These are phyloP conservation scores for Augiades crinisus DNA, from an alignment of 2,888 invertebrate species.

Conservation along the genomic window DNA sequence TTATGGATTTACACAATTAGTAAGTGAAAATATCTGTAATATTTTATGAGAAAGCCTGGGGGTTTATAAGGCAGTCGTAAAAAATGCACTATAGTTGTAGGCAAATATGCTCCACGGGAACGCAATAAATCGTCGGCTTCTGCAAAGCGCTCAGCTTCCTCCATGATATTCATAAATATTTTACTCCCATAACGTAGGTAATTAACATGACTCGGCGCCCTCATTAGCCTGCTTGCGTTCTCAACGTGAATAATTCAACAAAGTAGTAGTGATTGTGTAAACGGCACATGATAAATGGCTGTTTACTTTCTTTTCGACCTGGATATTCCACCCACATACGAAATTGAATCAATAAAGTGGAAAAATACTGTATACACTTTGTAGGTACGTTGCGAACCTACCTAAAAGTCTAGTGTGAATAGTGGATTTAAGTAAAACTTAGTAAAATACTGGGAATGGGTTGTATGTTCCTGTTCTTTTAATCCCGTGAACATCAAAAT, in stretches of 20 bases:
- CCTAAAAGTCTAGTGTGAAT: too few relatives aligned
- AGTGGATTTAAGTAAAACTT: too few relatives aligned
- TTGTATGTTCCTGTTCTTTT: too few relatives aligned
- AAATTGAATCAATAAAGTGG: conserved; percentile 2
- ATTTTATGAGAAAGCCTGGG: too few relatives aligned
- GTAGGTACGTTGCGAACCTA: too few relatives aligned
- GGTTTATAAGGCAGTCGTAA: too few relatives aligned
- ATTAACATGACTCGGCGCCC: conserved; percentile 5
- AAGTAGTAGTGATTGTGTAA: conserved; percentile 3
- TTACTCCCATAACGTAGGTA: conserved; percentile 6
- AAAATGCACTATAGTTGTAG: not conserved
- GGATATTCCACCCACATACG: not conserved
- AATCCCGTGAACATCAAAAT: too few relatives aligned
- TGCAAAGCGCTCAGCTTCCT: not conserved
- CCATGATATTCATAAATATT: conserved; percentile 5
- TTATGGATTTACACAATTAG: too few relatives aligned
- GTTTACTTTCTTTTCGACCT: conserved; percentile 1
- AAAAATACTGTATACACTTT: too few relatives aligned
- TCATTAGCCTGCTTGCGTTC: conserved; percentile 8
- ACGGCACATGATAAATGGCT: conserved; percentile 7
- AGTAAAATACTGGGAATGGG: too few relatives aligned
- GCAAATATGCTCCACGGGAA: not conserved
- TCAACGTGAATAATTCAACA: conserved; percentile 5
- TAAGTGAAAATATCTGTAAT: too few relatives aligned
- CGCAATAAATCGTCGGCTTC: not conserved